Evolutionary conservation across 2,888 invertebrate genomes (phyloP), one percentile per base, ranked within the genome.

Genomic region (Tetramorium bicarinatum): DNA sequence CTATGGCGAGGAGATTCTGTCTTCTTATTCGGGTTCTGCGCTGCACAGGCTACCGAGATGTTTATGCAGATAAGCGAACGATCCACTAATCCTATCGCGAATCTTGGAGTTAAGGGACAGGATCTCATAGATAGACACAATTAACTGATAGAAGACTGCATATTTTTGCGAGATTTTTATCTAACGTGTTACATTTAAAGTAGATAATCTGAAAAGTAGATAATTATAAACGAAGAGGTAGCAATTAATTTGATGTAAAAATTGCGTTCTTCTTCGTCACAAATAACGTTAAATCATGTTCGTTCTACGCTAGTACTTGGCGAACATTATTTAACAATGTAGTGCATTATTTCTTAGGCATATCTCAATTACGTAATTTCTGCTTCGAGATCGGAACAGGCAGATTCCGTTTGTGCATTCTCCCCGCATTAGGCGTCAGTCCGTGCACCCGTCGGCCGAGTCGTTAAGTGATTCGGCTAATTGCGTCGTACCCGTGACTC

Each of bases 41-140:
- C 62, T 87, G 86, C 89, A 84, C 85, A 79, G 83, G 88, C 91
- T 92, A 91, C 92, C 89, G 91, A 92, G 93, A 93, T 93, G 93
- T 92, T 93, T 93, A 93, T 93, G 93, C 92, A 93, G 93, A 93
- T 93, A 93, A 93, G 92, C 88, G 86, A 84, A 83, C 87, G 87
- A 86, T 88, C 84, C 88, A 82, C 59, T 84, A 91, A 87, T 87
- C 85, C 86, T 79, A 85, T 38, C 76, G 87, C 88, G 83, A 82
- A 83, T 84, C 79, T 82, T 34, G 75, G n/a, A 69, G 69, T 54
- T 77, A 52, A 77, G 41, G n/a, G 18, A 13, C 15, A 77, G 41
- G 52, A 41, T 54, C 54, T 69, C 62, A 41, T 52, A 54, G 66
- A 52, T 69, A n/a, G 41, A 15, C 41, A 76, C 64, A 66, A 67